A percentile compares a stretch with the other conserved stretches of the same genome.
Conservation (phyloP, 2,113 vertebrate species). For the Caranx melampygus region DNA sequence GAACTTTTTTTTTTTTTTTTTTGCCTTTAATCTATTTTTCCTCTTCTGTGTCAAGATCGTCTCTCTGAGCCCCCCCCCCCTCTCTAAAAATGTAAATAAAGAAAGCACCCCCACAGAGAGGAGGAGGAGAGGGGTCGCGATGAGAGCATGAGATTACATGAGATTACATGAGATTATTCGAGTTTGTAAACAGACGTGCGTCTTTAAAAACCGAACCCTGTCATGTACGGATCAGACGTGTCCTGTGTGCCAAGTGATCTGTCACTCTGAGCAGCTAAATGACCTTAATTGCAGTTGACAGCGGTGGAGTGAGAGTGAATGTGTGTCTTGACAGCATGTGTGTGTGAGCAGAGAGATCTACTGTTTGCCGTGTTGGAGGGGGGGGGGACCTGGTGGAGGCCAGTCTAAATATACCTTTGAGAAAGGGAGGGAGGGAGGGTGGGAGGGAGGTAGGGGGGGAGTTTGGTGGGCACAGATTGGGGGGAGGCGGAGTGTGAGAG, state of each 20-base stretch:
- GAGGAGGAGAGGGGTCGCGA: neutral
- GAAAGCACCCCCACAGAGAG: neutral
- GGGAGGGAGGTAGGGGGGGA: neutral
- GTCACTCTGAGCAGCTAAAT: slow-evolving; percentile 66
- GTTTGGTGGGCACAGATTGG: neutral
- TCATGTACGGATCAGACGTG: slow-evolving; percentile 26
- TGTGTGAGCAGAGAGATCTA: slow-evolving; percentile 37
- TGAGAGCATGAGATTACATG: slow-evolving; percentile 11
- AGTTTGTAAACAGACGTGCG: slow-evolving; percentile 52
- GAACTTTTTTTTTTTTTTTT: too few relatives aligned
- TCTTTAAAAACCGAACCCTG: neutral
- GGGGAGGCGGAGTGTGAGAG: slow-evolving; percentile 13
- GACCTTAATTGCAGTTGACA: slow-evolving; percentile 77
- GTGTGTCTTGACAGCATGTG: slow-evolving; percentile 57
- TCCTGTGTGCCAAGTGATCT: slow-evolving; percentile 33
- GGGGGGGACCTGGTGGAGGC: slow-evolving; percentile 56
- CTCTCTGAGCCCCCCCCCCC: too few relatives aligned
- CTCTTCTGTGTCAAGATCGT: too few relatives aligned
- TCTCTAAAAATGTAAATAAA: neutral
- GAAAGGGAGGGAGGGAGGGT: neutral
- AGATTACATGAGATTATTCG: slow-evolving; percentile 25
- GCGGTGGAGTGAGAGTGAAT: slow-evolving; percentile 53
- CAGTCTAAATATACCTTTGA: slow-evolving; percentile 71
- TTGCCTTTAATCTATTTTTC: too few relatives aligned
- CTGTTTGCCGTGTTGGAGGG: slow-evolving; percentile 30